phyloP scores from a whole-genome alignment of 2,888 invertebrate species.

The Hemistola chrysoprasaria region DNA sequence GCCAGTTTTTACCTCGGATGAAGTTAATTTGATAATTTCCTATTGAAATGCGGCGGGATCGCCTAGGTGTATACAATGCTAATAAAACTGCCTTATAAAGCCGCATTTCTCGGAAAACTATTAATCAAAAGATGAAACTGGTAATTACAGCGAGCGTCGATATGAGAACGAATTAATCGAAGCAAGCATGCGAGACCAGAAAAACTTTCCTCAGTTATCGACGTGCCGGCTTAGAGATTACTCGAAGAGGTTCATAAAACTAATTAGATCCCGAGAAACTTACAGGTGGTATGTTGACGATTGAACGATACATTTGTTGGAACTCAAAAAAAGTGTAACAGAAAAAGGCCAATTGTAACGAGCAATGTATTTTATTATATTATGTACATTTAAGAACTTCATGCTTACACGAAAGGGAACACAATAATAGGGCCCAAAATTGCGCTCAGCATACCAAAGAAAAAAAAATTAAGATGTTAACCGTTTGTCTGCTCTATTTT shows the following conservation, averaged over 20 bases:
- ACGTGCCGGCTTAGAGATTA: constrained; percentile 6
- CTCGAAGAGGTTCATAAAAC: constrained; percentile 25
- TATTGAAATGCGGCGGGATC: constrained; percentile 53
- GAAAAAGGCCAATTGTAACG: constrained; percentile 6
- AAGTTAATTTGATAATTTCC: constrained; percentile 79
- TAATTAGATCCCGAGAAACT: constrained; percentile 21
- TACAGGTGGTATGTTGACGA: constrained; percentile 9
- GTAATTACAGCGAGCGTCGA: constrained; percentile 15
- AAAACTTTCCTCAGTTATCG: constrained; percentile 26
- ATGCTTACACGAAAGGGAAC: too few relatives aligned
- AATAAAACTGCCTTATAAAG: constrained; percentile 13
- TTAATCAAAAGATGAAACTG: constrained; percentile 18
- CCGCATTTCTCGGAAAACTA: constrained; percentile 11
- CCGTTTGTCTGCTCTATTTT: too few relatives aligned
- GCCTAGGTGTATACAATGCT: constrained; percentile 28
- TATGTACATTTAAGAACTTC: too few relatives aligned
- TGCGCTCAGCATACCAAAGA: too few relatives aligned
- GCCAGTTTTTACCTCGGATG: constrained; percentile 60
- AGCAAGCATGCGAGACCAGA: constrained; percentile 42
- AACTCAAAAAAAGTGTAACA: constrained; percentile 4
- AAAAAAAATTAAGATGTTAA: too few relatives aligned
- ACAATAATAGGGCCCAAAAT: too few relatives aligned
- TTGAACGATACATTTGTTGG: constrained; percentile 6
- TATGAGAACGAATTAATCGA: constrained; percentile 35
- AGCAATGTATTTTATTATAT: constrained; percentile 5